Base-by-base conservation (phyloP, 2,113 vertebrate species). In the Epinephelus cyanopodus region DNA sequence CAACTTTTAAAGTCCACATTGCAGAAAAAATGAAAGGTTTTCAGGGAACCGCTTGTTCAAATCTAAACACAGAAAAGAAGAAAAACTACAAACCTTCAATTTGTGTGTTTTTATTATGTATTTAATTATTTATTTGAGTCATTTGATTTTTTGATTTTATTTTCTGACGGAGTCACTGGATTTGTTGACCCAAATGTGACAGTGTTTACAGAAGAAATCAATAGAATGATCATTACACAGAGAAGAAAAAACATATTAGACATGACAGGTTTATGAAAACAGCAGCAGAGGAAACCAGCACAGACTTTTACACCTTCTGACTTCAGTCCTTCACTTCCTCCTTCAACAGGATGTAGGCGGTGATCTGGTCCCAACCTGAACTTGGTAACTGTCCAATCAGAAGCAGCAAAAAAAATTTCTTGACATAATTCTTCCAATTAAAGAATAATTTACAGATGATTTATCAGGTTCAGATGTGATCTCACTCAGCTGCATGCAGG, bases 341-440 rank as follows among this genome's bases (percentile, higher is more conserved):
- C 73, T 56, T 47, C 71, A 42, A 74, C 93, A 93, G 92, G 90
- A 68, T 53, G 75, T 61, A 61, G 54, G 71, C 45, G 82, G 37
- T 42, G 74, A 45, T 79, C 42, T 67, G 76, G 39, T 81, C 25
- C 48, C 70, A 72, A 64, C 63, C 53, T 58, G 58, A 67, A 37
- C 67, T 57, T 64, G 89, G 92, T 92, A 92, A 93, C 17, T 54
- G n/a, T 50, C 75, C 73, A 74, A 79, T 75, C 60, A 73, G 29
- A 66, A 60, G 66, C 61, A n/a, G n/a, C 8, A 0, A 2, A 3
- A 6, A 63, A 7, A 1, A 25, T 25, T 29, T 7, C 18, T 45
- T 29, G 29, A 53, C n/a, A 8, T 53, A 7, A 80, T 58, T 58
- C 45, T 13, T 23, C 4, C 5, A 67, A 60, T 65, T 1, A 1